Conservation (phyloP, 1,140 invertebrate species). For the Atta colombica region DNA sequence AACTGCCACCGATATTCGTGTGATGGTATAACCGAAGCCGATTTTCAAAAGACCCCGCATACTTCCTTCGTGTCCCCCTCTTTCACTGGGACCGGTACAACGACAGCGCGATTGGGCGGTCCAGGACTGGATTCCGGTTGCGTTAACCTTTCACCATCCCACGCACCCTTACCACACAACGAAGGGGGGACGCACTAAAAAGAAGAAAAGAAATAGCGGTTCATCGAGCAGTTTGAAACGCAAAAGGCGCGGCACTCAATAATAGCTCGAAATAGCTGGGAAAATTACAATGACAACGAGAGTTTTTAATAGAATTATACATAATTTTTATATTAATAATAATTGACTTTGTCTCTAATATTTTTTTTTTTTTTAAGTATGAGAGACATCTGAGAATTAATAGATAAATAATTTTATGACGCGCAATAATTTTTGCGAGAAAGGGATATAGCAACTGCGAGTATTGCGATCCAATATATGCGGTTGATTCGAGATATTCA, state of each 20-base stretch:
- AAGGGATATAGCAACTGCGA: background rate
- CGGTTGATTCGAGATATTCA: background rate
- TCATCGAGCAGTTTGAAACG: background rate
- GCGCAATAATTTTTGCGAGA: background rate
- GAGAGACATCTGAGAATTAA: background rate
- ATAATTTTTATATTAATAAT: background rate
- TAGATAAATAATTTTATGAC: background rate
- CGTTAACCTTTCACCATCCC: conserved; percentile 54
- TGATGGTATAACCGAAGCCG: conserved; percentile 60
- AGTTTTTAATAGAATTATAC: background rate
- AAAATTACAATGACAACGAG: background rate
- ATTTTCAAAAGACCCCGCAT: conserved; percentile 70
- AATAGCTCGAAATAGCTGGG: background rate
- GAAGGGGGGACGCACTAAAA: background rate
- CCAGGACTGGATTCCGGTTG: conserved; percentile 13
- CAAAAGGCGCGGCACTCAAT: conserved; percentile 4
- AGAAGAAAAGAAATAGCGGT: conserved; percentile 15
- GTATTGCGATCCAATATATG: background rate
- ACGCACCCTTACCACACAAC: conserved; percentile 17
- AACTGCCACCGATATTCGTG: conserved; percentile 62
- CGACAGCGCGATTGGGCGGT: conserved; percentile 1
- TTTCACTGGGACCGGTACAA: conserved; percentile 14
- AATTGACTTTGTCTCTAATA: background rate
- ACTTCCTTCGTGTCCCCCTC: background rate
- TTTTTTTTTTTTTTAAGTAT: background rate